A percentile compares a stretch with the other conserved stretches of the same genome.
These are phyloP conservation scores for Neodiprion lecontei DNA, from an alignment of 1,140 invertebrate genomes.

Conservation along the genomic window DNA sequence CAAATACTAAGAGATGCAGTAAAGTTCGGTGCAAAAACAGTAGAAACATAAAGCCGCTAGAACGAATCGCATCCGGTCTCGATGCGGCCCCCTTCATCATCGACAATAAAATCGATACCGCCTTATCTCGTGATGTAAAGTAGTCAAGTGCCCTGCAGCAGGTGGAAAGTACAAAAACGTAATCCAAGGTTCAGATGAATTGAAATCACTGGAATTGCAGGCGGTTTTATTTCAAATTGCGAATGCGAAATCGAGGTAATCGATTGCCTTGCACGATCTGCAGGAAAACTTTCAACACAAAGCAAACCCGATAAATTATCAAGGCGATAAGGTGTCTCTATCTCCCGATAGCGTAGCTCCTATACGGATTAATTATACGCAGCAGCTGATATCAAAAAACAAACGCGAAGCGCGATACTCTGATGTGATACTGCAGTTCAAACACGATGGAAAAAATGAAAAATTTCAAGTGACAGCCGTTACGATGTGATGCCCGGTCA, in stretches of 20 bases:
- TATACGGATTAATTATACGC: not conserved
- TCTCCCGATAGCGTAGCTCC: not conserved
- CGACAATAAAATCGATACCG: not conserved
- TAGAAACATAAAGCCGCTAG: not conserved
- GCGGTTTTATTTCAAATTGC: too few species aligned
- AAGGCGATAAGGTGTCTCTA: not conserved
- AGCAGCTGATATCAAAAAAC: not conserved
- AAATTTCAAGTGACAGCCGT: too few species aligned
- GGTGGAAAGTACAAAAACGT: too few species aligned
- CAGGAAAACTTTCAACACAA: too few species aligned
- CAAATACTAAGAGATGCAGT: not conserved
- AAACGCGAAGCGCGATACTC: not conserved
- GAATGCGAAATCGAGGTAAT: too few species aligned
- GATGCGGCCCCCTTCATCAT: not conserved
- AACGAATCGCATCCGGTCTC: not conserved
- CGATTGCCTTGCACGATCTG: too few species aligned
- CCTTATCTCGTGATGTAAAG: too few species aligned
- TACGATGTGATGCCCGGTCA: too few species aligned
- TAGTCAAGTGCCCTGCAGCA: too few species aligned
- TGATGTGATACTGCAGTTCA: not conserved
- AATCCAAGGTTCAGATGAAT: too few species aligned
- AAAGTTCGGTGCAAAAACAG: not conserved
- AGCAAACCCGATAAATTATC: not conserved
- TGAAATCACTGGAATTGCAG: too few species aligned
- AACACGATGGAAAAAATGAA: not conserved